A percentile compares a stretch with the other conserved stretches of the same genome.
Conservation (phyloP, 2,797 vertebrate species). For the Crenuchus spilurus region DNA sequence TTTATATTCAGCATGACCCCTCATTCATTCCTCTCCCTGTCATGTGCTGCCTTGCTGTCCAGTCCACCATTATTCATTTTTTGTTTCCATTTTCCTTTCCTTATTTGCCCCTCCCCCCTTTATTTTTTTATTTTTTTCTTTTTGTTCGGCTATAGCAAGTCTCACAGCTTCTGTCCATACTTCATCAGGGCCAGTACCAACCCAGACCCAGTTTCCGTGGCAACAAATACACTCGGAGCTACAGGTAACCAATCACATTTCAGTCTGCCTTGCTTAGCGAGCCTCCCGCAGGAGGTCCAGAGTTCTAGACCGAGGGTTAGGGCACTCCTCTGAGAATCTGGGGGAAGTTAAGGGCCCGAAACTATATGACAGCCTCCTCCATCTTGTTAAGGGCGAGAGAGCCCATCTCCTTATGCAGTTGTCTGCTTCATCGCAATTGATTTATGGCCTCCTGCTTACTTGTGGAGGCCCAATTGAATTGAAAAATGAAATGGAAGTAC, state of each 20-base stretch:
- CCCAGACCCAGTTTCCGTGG: constrained; percentile 98
- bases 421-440: constrained; percentile 8
- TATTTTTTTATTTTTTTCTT: constrained; percentile 55
- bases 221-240: constrained; percentile 98
- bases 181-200: constrained; percentile 98
- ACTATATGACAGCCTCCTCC: constrained; percentile 14
- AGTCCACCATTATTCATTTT: constrained; percentile 77
- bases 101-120: constrained; percentile 38
- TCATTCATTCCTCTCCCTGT: constrained; percentile 23
- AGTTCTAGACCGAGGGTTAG: constrained; percentile 33
- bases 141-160: constrained; percentile 90
- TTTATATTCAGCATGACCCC: constrained; percentile 43
- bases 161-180: constrained; percentile 99
- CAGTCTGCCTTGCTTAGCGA: constrained; percentile 18
- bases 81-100: constrained; percentile 73
- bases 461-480: neutral
- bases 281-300: constrained; percentile 14
- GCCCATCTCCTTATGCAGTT: constrained; percentile 28
- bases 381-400: constrained; percentile 26
- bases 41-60: constrained; percentile 70
- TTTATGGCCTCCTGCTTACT: constrained; percentile 15
- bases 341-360: constrained; percentile 19
- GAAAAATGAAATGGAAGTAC: neutral
- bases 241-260: constrained; percentile 84
- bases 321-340: constrained; percentile 15